Evolutionary conservation across 2,888 invertebrate species (phyloP), one percentile per base, ranked within the genome.

Genomic region (Tiphia femorata): DNA sequence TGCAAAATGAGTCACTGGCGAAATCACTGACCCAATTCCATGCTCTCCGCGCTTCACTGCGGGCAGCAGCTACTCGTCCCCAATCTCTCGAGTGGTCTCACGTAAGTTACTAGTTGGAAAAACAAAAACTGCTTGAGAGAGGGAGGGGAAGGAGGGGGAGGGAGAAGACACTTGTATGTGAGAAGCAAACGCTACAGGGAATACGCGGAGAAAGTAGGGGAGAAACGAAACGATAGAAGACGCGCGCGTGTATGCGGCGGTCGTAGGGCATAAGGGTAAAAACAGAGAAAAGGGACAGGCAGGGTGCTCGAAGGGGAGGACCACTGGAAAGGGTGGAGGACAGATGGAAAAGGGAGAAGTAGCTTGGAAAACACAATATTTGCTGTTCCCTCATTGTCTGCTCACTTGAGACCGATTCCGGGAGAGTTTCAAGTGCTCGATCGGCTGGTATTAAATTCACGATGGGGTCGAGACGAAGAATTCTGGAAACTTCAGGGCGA

Each of bases 281-380:
- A 21, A 21, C 14, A 12, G 20, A 21, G 41, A 20, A 41, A 5
- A 41, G 5, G 41, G n/a, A n/a, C n/a, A n/a, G n/a, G n/a, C n/a
- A n/a, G n/a, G n/a, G n/a, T n/a, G 21, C 10, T 20, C 10, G 20
- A 20, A 21, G 23, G 23, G 30, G 49, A 44, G 40, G 42, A 47
- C 46, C 58, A 47, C 33, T 50, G 54, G 42, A 55, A 58, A 21
- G 23, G 40, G 47, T 14, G 35, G 17, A 29, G n/a, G 29, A 19
- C 29, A 12, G 6, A 17, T 16, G 19, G 21, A 19, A 23, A n/a
- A 16, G 33, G 20, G 23, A 14, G 14, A 42, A 46, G 14, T 29
- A 25, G 44, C 21, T 49, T 46, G 30, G 53, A 33, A 53, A 43
- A 40, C 49, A 44, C 48, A 56, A 60, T 62, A 49, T 63, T 62